Evolutionary conservation across 2,888 invertebrate genomes (phyloP), one percentile per base, ranked within the genome.

Genomic region (Macrostomum cliftonense): DNA sequence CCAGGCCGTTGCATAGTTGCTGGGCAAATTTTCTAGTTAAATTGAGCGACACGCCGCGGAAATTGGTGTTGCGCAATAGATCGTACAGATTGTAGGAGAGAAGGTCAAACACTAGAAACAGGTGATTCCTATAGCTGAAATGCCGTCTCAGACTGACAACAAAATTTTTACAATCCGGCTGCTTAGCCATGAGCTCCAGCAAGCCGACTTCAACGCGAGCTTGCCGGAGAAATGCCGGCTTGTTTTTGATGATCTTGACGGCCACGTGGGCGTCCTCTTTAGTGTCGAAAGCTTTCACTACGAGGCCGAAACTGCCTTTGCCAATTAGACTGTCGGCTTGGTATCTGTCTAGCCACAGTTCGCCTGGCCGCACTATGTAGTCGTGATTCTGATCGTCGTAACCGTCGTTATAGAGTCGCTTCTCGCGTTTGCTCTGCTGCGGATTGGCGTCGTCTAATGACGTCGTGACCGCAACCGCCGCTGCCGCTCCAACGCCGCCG

Each of bases 221-320:
- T 79, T 99, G 97, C 75, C 95, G 93, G 73, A 95, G 83, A 80
- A 99, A 99, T 71, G 97, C 93, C 79, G 93, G 95, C 77, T 95
- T 97, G 78, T 99, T 99, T 77, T 99, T 99, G 75, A 99, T 99
- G 73, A 99, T 97, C 78, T 99, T 99, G 74, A 99, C 91, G 71
- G 97, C 97, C 72, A 99, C 97, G 74, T 89, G 84, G 75, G 88
- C 87, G 75, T 91, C 86, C 73, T 95, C 93, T 71, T 83, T 83
- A 71, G 87, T 87, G 76, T 97, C 97, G 74, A 83, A 95, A 58
- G 95, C 95, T 76, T 93, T 95, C 62, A 95, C 95, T 73, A 97
- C 97, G 81, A 51, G 51, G 61, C 87, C 87, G 74, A 88, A 88
- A 46, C 86, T 87, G 55, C 84, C 85, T 74, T 84, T 84, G 65